Conservation (phyloP, 2,888 invertebrate genomes). For the Epirrhoe alternata region DNA sequence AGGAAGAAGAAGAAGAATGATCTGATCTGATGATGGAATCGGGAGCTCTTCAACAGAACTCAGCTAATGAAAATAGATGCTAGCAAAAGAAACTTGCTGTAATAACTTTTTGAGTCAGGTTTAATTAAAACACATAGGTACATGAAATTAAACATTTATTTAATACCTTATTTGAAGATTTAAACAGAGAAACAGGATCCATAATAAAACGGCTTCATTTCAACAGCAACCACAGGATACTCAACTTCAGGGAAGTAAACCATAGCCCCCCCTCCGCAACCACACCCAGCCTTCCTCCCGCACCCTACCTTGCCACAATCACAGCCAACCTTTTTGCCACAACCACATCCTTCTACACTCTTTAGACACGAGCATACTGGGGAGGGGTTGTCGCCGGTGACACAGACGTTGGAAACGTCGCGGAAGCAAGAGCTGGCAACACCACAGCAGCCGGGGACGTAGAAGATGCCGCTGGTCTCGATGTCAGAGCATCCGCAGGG, state of each 20-base stretch:
- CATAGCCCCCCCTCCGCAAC: conserved; percentile 42
- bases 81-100: too few relatives aligned
- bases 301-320: background rate
- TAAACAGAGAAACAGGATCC: conserved; percentile 44
- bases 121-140: too few relatives aligned
- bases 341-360: conserved; percentile 4
- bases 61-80: too few relatives aligned
- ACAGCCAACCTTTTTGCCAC: conserved; percentile 4
- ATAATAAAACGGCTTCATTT: conserved; percentile 58
- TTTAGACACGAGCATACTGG: conserved; percentile 40
- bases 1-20: too few relatives aligned
- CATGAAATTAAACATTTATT: too few relatives aligned
- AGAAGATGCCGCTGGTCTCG: conserved; percentile 32
- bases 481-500: conserved; percentile 39
- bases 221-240: conserved; percentile 57
- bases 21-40: too few relatives aligned
- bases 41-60: too few relatives aligned
- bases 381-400: conserved; percentile 37
- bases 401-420: conserved; percentile 43
- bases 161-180: background rate
- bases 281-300: conserved; percentile 41
- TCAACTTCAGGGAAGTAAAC: conserved; percentile 68
- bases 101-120: too few relatives aligned
- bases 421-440: conserved; percentile 33
- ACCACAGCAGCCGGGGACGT: conserved; percentile 19